phyloP scores from a whole-genome alignment of 2,888 invertebrate genomes.

The Nemapogon koenigi region DNA sequence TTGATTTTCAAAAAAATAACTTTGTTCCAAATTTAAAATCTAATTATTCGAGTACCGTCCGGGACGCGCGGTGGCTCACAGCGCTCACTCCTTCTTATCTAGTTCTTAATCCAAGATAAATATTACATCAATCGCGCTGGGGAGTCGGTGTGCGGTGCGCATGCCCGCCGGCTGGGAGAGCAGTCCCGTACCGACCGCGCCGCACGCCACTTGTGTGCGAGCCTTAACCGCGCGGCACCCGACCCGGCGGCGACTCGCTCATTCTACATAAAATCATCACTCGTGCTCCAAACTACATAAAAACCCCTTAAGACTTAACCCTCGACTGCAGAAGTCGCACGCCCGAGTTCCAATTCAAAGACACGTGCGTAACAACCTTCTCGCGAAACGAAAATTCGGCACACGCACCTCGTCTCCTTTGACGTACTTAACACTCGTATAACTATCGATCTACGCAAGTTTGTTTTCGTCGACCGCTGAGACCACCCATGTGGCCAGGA shows the following conservation, averaged over 20 bases:
- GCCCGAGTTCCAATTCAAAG: neutral
- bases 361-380: slow-evolving; percentile 47
- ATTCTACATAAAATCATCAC: no score
- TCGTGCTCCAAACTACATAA: slow-evolving; percentile 2
- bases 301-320: neutral
- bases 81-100: slow-evolving; percentile 36
- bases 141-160: slow-evolving; percentile 30
- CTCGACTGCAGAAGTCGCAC: no score
- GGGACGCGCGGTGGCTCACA: slow-evolving; percentile 22
- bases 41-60: no score
- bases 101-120: slow-evolving; percentile 62
- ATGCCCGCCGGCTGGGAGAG: slow-evolving; percentile 26
- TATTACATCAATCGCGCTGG: slow-evolving; percentile 60
- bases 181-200: slow-evolving; percentile 59
- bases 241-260: slow-evolving; percentile 49
- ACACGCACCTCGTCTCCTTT: slow-evolving; percentile 47
- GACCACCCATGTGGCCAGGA: slow-evolving; percentile 1
- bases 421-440: slow-evolving; percentile 43
- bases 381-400: slow-evolving; percentile 25
- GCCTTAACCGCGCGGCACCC: slow-evolving; percentile 30
- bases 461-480: slow-evolving; percentile 27
- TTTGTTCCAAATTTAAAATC: no score
- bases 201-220: slow-evolving; percentile 47
- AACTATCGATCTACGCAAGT: slow-evolving; percentile 45
- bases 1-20: no score